Conservation (phyloP, 2,797 vertebrate genomes). For the Helarctos malayanus region DNA sequence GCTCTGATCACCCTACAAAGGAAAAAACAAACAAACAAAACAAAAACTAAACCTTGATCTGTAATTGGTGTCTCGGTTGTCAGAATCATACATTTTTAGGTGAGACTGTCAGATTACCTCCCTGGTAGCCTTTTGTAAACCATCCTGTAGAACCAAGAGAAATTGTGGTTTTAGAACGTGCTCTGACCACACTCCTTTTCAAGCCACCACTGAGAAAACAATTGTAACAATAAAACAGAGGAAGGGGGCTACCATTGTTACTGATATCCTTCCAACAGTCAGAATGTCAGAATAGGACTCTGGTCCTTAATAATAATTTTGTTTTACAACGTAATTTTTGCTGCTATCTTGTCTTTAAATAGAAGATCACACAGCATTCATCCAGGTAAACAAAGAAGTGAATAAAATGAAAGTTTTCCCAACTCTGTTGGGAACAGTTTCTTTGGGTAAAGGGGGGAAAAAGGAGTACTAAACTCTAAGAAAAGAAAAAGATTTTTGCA, state of each 20-base stretch:
- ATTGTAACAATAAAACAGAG: neutral
- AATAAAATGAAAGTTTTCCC: neutral
- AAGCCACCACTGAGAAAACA: neutral
- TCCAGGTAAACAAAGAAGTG: neutral
- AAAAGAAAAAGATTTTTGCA: neutral
- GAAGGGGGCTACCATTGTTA: neutral
- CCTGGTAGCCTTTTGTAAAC: conserved; percentile 14
- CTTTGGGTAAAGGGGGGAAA: neutral
- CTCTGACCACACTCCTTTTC: neutral
- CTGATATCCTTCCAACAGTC: neutral
- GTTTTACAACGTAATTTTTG: neutral
- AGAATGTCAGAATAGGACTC: neutral
- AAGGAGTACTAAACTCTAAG: neutral
- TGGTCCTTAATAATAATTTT: neutral
- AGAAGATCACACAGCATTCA: conserved; percentile 18
- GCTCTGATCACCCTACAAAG: neutral
- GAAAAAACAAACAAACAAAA: neutral
- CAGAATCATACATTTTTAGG: neutral
- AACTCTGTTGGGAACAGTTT: neutral
- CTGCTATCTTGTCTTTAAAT: neutral
- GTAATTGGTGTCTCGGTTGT: conserved; percentile 46
- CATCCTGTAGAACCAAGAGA: neutral
- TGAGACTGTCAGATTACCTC: neutral
- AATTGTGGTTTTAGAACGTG: neutral
- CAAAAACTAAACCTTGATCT: conserved; percentile 3